These are phyloP conservation scores for Drosophila rhopaloa DNA, from an alignment of 1,140 invertebrate genomes.

Conservation along the genomic window DNA sequence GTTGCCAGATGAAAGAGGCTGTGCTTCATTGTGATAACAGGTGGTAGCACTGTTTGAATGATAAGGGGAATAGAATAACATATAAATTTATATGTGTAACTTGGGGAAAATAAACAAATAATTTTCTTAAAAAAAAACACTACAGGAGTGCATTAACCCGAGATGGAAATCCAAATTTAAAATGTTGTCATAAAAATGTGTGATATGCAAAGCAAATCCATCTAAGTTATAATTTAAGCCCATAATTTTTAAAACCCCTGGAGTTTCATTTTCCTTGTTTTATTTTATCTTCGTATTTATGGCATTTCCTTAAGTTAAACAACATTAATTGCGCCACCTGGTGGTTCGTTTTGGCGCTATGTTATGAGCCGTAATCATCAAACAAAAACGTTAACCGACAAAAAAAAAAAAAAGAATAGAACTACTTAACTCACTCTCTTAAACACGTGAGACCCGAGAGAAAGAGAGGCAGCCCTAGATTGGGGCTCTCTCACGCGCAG, in stretches of 20 bases:
- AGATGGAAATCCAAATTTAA: no score
- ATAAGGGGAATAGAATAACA: slow-evolving; percentile 1
- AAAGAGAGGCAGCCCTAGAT: slow-evolving; percentile 20
- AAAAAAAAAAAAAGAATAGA: slow-evolving; percentile 29
- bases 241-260: not conserved
- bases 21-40: slow-evolving; percentile 37
- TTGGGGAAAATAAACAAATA: no score
- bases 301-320: slow-evolving; percentile 5
- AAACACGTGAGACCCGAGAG: slow-evolving; percentile 36
- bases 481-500: slow-evolving; percentile 46
- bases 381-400: slow-evolving; percentile 47
- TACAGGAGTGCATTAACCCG: no score
- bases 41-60: slow-evolving; percentile 45
- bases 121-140: no score
- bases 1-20: slow-evolving; percentile 46
- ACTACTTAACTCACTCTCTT: slow-evolving; percentile 33
- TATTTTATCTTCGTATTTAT: not conserved
- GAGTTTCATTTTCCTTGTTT: not conserved
- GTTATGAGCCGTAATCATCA: slow-evolving; percentile 42
- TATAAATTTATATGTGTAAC: no score
- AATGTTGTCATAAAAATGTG: no score
- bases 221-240: no score
- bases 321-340: slow-evolving; percentile 29
- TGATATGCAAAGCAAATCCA: no score
- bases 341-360: slow-evolving; percentile 26